These are phyloP conservation scores for Potorous gilbertii DNA, from an alignment of 2,797 vertebrate species.

Conservation along the genomic window DNA sequence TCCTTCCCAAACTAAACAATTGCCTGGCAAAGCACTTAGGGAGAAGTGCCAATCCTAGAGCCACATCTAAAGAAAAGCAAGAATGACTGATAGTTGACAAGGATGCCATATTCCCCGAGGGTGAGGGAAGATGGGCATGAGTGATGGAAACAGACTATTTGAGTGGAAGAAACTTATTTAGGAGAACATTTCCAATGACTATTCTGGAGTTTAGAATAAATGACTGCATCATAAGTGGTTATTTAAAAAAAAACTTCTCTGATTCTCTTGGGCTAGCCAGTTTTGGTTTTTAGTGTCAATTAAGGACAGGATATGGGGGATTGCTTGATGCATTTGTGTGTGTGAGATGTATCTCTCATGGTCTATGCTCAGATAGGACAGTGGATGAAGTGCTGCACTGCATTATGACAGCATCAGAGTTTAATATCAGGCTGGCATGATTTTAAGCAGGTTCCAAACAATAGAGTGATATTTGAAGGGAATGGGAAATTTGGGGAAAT, in stretches of 20 bases:
- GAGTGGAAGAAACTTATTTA: neutral
- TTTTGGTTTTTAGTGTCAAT: neutral
- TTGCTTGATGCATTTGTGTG: neutral
- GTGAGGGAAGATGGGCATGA: neutral
- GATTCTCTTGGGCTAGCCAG: neutral
- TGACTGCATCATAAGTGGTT: slow-evolving; percentile 21
- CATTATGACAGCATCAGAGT: slow-evolving; percentile 64
- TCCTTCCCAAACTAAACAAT: neutral
- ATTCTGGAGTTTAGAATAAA: neutral
- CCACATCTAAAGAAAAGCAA: neutral
- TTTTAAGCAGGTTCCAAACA: slow-evolving; percentile 52
- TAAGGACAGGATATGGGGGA: neutral
- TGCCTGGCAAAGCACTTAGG: neutral
- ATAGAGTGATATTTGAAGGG: slow-evolving; percentile 46
- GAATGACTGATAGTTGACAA: neutral
- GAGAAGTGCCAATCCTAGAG: neutral
- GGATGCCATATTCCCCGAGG: neutral
- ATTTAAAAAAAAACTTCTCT: slow-evolving; percentile 8
- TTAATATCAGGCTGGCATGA: slow-evolving; percentile 59
- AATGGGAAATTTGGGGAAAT: slow-evolving; percentile 35
- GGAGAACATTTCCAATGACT: neutral
- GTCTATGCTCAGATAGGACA: slow-evolving; percentile 54
- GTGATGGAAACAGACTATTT: neutral
- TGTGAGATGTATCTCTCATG: neutral
- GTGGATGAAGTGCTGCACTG: slow-evolving; percentile 45